Percentiles rank a stretch among this genome's conserved stretches.
phyloP scores from a whole-genome alignment of 2,888 invertebrate species.

The Liodrosophila aerea region DNA sequence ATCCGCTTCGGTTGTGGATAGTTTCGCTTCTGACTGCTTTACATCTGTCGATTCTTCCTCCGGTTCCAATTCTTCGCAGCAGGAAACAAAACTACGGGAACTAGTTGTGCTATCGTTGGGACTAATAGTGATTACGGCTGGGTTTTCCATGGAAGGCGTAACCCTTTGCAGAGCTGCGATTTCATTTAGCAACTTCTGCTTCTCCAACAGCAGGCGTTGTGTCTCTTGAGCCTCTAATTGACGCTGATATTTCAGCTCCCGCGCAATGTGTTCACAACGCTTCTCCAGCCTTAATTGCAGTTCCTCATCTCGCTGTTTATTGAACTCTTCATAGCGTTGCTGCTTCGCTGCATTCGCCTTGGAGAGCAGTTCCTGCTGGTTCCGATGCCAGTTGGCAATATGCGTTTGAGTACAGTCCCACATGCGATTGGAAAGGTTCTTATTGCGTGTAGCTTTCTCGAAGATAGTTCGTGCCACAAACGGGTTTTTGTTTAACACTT shows the following conservation, averaged over 20 bases:
- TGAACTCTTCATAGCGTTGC: conserved; percentile 68
- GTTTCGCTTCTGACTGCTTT: neutral
- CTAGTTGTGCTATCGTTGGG: conserved; percentile 51
- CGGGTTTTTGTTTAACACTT: conserved; percentile 82
- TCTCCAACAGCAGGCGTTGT: conserved; percentile 62
- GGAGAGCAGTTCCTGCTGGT: conserved; percentile 56
- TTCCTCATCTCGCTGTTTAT: conserved; percentile 67
- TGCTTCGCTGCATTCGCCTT: conserved; percentile 65
- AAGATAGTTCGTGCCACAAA: conserved; percentile 84
- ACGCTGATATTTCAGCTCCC: conserved; percentile 67
- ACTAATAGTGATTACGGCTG: conserved; percentile 18
- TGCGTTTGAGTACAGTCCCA: conserved; percentile 79
- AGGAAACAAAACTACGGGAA: conserved; percentile 48
- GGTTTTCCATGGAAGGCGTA: no score
- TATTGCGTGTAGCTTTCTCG: conserved; percentile 83
- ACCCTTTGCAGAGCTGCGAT: conserved; percentile 24
- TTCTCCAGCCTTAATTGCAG: conserved; percentile 76
- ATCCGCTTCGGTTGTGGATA: conserved; percentile 56
- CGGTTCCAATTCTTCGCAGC: conserved; percentile 24
- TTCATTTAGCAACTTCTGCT: conserved; percentile 28
- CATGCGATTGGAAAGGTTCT: conserved; percentile 84
- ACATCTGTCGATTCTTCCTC: neutral
- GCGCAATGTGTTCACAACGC: conserved; percentile 67
- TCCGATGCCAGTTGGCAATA: conserved; percentile 74
- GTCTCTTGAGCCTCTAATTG: conserved; percentile 73